phyloP scores from a whole-genome alignment of 2,888 invertebrate genomes.

The Cephus sareptanus region DNA sequence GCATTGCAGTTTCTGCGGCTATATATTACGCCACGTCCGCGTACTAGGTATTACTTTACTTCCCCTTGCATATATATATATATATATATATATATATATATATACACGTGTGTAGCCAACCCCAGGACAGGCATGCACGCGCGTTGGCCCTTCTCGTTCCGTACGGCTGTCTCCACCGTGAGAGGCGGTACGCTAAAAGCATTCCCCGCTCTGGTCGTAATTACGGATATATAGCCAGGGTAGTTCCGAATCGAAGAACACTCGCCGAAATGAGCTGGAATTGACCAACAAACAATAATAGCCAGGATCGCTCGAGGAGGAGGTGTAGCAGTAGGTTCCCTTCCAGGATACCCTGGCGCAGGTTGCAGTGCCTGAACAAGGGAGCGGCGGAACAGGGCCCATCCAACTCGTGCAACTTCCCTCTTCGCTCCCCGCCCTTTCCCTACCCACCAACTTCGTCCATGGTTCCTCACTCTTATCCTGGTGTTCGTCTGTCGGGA shows the following conservation, averaged over 20 bases:
- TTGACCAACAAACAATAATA: slow-evolving; percentile 44
- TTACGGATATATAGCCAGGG: slow-evolving; percentile 45
- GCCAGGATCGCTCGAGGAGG: slow-evolving; percentile 13
- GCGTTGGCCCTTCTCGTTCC: not conserved
- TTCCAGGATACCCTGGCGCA: not conserved
- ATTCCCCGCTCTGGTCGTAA: slow-evolving; percentile 53
- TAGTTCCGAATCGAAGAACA: slow-evolving; percentile 43
- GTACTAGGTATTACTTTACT: slow-evolving; percentile 39
- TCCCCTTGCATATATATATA: slow-evolving; percentile 8
- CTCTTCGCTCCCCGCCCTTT: not conserved
- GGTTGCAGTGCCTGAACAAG: not conserved
- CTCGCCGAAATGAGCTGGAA: slow-evolving; percentile 43
- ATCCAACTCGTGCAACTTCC: not conserved
- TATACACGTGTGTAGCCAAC: not conserved
- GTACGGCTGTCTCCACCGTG: not conserved
- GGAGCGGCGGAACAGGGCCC: not conserved
- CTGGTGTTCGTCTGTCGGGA: not conserved
- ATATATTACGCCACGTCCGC: slow-evolving; percentile 41
- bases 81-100: too few species aligned
- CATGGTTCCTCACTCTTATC: not conserved
- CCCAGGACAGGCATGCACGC: not conserved
- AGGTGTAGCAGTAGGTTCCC: not conserved
- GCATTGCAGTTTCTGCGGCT: slow-evolving; percentile 36
- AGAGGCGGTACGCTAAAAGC: slow-evolving; percentile 52
- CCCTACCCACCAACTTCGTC: not conserved